These are phyloP conservation scores for Indicator indicator DNA, from an alignment of 2,113 vertebrate genomes.

Conservation along the genomic window DNA sequence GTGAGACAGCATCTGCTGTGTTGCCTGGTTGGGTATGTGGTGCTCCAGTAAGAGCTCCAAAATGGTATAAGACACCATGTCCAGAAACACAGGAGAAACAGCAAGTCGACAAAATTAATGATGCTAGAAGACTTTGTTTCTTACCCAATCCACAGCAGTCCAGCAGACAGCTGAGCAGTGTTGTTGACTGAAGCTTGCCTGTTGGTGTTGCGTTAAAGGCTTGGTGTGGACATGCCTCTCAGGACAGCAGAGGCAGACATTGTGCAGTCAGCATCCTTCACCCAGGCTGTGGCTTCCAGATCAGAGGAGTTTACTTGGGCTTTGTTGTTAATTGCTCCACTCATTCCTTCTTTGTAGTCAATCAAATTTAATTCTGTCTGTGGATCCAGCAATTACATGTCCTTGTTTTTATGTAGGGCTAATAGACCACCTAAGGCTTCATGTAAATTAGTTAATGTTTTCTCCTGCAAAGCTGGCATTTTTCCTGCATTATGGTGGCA, in stretches of 20 bases:
- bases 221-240: not conserved
- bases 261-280: not conserved
- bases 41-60: not conserved
- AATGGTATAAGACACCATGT: not conserved
- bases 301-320: not conserved
- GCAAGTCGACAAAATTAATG: not conserved
- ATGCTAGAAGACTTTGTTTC: not conserved
- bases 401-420: conserved; percentile 32
- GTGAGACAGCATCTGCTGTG: not conserved
- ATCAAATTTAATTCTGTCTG: conserved; percentile 33
- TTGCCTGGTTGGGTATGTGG: fast-evolving
- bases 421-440: conserved; percentile 63
- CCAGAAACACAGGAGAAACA: not conserved
- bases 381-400: conserved; percentile 29
- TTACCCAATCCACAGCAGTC: not conserved
- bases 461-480: conserved; percentile 28
- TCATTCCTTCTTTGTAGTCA: conserved; percentile 31
- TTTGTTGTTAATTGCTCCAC: conserved; percentile 41
- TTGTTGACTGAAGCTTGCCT: not conserved
- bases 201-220: not conserved
- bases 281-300: not conserved
- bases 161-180: not conserved
- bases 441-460: conserved; percentile 54
- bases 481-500: conserved; percentile 18
- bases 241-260: not conserved